phyloP scores from a whole-genome alignment of 2,888 invertebrate genomes.

The Lutraria lutraria region DNA sequence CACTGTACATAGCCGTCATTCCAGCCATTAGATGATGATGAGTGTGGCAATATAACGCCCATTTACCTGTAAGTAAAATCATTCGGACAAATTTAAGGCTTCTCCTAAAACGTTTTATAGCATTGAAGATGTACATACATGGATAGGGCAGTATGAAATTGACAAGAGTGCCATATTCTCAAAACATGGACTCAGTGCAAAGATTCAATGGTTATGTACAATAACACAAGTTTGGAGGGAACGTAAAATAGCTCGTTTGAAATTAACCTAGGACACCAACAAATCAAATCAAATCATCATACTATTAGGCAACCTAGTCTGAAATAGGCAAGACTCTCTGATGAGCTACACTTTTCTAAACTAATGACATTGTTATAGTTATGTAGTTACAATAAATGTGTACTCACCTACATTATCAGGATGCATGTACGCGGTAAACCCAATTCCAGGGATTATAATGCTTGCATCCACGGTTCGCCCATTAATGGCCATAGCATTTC shows the following conservation, averaged over 20 bases:
- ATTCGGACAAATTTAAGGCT: background rate
- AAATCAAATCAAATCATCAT: background rate
- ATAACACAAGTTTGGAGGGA: too few relatives aligned
- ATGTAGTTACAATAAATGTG: too few relatives aligned
- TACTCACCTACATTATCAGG: constrained; percentile 70
- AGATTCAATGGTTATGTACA: too few relatives aligned
- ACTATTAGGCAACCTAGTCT: background rate
- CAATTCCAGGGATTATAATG: constrained; percentile 69
- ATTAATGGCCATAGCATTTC: constrained; percentile 70
- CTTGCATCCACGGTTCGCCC: constrained; percentile 65
- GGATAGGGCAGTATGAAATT: too few relatives aligned
- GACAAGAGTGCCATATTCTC: too few relatives aligned
- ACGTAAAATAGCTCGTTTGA: too few relatives aligned
- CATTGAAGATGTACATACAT: too few relatives aligned
- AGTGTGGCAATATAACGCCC: constrained; percentile 75
- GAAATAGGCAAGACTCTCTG: background rate
- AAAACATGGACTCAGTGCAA: too few relatives aligned
- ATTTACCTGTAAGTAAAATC: constrained; percentile 67
- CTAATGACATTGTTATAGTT: too few relatives aligned
- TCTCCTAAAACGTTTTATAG: too few relatives aligned
- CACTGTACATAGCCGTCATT: constrained; percentile 74
- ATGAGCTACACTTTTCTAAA: background rate
- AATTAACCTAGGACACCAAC: too few relatives aligned
- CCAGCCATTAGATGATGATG: constrained; percentile 74
- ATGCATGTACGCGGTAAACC: constrained; percentile 71